Percentiles rank a stretch among this genome's conserved stretches.
Conservation (phyloP, 2,888 invertebrate genomes). For the Macaria notata region DNA sequence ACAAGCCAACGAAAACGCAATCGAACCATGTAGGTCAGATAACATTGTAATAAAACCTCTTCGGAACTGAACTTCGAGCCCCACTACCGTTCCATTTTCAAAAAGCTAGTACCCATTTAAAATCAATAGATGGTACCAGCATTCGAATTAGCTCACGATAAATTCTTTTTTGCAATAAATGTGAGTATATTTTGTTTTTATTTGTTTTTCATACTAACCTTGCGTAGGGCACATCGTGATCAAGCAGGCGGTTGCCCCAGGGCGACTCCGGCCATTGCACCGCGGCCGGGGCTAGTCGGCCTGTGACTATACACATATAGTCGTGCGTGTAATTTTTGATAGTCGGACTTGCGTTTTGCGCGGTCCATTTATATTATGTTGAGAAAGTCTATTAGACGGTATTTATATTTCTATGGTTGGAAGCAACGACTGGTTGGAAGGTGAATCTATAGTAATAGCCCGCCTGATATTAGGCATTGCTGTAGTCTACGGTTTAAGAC, state of each 20-base stretch:
- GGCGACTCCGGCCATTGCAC: conserved; percentile 87
- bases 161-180: conserved; percentile 39
- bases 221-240: conserved; percentile 88
- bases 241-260: conserved; percentile 85
- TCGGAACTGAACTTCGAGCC: too few species aligned
- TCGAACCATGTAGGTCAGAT: too few species aligned
- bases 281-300: conserved; percentile 80
- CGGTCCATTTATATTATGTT: conserved; percentile 69
- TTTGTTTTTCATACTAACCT: conserved; percentile 83
- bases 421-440: too few species aligned
- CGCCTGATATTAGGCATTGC: too few species aligned
- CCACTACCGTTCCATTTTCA: neutral
- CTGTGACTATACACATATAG: conserved; percentile 83
- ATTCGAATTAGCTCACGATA: conserved; percentile 54
- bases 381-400: too few species aligned
- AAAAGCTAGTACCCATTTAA: conserved; percentile 14
- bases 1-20: too few species aligned
- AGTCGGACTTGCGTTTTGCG: conserved; percentile 84
- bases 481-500: too few species aligned
- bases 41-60: too few species aligned
- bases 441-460: too few species aligned
- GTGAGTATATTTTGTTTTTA: too few species aligned
- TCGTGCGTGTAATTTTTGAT: conserved; percentile 85
- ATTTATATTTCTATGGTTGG: too few species aligned
- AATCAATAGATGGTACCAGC: conserved; percentile 64